Evolutionary conservation across 2,888 invertebrate genomes (phyloP).

Genomic region (Caenorhabditis becei): DNA sequence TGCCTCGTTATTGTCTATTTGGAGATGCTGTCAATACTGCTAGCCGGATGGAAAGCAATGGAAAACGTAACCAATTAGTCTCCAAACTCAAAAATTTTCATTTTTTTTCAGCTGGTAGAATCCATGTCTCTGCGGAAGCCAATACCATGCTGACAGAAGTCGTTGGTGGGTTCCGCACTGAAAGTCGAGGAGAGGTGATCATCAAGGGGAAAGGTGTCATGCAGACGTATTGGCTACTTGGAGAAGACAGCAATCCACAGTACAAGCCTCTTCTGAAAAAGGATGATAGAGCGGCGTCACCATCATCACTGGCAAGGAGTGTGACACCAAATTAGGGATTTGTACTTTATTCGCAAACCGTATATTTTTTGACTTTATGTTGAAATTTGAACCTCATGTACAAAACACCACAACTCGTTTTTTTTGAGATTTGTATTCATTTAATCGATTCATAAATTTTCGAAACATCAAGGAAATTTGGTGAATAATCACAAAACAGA

Average conservation of each 20-base stretch:
- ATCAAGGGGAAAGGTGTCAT: constrained; percentile 75
- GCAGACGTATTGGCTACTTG: constrained; percentile 74
- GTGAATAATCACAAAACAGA: too few relatives aligned
- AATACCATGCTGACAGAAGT: constrained; percentile 70
- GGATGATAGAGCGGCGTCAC: neutral
- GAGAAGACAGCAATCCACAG: neutral
- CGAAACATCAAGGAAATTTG: too few relatives aligned
- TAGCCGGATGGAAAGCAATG: constrained; percentile 76
- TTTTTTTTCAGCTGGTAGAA: constrained; percentile 73
- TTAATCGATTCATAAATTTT: too few relatives aligned
- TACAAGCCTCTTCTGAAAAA: neutral
- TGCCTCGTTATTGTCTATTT: constrained; percentile 75
- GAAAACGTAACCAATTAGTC: constrained; percentile 66
- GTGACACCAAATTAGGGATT: constrained; percentile 4
- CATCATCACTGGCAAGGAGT: neutral
- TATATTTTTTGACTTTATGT: too few relatives aligned
- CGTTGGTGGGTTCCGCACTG: constrained; percentile 75
- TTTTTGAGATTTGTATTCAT: too few relatives aligned
- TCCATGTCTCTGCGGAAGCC: constrained; percentile 74
- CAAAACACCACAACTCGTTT: too few relatives aligned
- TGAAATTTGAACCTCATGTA: too few relatives aligned
- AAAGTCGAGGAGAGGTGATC: constrained; percentile 76
- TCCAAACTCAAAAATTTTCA: too few relatives aligned
- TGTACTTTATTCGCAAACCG: too few relatives aligned
- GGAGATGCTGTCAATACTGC: constrained; percentile 80